These are phyloP conservation scores for Drosophila pseudoobscura DNA, from an alignment of 1,140 invertebrate species.

Conservation along the genomic window DNA sequence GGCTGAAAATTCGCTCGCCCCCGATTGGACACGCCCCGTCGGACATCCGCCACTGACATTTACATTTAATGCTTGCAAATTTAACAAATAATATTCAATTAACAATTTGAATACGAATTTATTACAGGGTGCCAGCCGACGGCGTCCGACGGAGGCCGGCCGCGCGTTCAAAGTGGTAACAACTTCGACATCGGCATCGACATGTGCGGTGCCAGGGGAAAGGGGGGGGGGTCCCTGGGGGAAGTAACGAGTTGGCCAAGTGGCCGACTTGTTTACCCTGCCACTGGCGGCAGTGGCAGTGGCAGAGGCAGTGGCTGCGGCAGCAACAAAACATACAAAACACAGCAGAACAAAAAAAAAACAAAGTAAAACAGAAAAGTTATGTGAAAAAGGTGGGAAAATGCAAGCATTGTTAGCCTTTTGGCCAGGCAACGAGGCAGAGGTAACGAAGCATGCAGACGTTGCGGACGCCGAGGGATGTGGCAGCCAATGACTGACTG, in stretches of 20 bases:
- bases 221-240: not conserved
- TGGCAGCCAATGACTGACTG: conserved; percentile 11
- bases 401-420: conserved; percentile 81
- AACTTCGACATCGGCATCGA: conserved; percentile 73
- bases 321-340: conserved; percentile 23
- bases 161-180: conserved; percentile 74
- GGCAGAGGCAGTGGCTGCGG: conserved; percentile 7
- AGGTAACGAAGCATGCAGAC: conserved; percentile 80
- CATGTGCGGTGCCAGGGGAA: conserved; percentile 13
- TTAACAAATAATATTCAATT: conserved; percentile 83
- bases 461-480: conserved; percentile 29
- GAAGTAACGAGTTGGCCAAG: conserved; percentile 69
- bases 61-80: conserved; percentile 82
- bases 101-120: conserved; percentile 83
- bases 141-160: conserved; percentile 63
- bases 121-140: conserved; percentile 65
- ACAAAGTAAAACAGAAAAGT: conserved; percentile 60
- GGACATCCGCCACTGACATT: conserved; percentile 64
- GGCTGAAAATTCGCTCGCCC: conserved; percentile 32
- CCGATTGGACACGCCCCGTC: conserved; percentile 52
- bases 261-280: conserved; percentile 79
- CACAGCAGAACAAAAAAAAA: conserved; percentile 28
- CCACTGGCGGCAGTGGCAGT: conserved; percentile 56
- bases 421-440: conserved; percentile 48
- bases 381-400: conserved; percentile 81